Evolutionary conservation across 1,140 invertebrate genomes (phyloP).

Genomic region (Arctopsyche grandis): DNA sequence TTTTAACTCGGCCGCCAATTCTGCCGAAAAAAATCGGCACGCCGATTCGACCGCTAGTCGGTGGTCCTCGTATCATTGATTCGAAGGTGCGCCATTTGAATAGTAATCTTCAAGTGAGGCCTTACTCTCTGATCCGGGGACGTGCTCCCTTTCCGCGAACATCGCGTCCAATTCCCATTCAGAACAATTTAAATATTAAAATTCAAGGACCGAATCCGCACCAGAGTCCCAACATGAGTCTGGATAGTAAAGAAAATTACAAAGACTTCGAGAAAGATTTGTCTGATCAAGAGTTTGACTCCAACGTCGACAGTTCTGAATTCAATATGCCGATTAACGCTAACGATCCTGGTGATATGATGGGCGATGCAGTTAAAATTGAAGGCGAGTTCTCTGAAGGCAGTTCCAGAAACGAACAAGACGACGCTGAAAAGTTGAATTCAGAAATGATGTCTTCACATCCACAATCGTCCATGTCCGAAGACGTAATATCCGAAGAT

Average conservation of each 20-base stretch:
- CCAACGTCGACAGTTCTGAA: constrained; percentile 1
- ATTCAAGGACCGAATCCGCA: constrained; percentile 41
- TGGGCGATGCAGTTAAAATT: neutral
- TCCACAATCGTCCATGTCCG: constrained; percentile 39
- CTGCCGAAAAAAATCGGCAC: constrained; percentile 57
- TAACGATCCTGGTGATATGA: neutral
- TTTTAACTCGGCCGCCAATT: constrained; percentile 59
- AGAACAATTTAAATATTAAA: constrained; percentile 51
- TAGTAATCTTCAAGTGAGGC: constrained; percentile 18
- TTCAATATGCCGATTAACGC: neutral
- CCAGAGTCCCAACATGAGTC: neutral
- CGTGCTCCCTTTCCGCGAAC: constrained; percentile 25
- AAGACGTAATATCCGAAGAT: constrained; percentile 50
- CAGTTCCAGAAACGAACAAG: neutral
- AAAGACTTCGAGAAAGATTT: constrained; percentile 11
- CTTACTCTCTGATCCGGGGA: constrained; percentile 45
- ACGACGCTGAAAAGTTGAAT: neutral
- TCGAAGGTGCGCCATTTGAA: constrained; percentile 53
- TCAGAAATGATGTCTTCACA: constrained; percentile 27
- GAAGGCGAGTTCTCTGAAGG: constrained; percentile 5
- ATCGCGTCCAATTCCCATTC: constrained; percentile 47
- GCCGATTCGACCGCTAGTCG: constrained; percentile 57
- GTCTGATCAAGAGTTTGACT: constrained; percentile 22
- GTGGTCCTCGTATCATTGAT: constrained; percentile 62
- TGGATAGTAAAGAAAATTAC: neutral